A percentile compares a stretch with the other conserved stretches of the same genome.
These are phyloP conservation scores for Zeus faber DNA, from an alignment of 2,113 vertebrate genomes.

Conservation along the genomic window DNA sequence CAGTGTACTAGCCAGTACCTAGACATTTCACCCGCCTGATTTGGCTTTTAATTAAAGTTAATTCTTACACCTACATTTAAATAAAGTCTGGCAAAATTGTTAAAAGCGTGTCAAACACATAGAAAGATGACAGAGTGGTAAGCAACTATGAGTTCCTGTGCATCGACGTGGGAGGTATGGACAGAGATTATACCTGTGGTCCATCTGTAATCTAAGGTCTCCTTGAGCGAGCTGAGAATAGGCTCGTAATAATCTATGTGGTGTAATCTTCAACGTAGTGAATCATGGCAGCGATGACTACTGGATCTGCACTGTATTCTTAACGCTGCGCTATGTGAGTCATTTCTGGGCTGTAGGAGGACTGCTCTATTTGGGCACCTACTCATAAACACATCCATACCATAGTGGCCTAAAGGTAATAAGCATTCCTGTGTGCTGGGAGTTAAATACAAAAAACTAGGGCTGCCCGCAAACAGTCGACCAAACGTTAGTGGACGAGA, in stretches of 20 bases:
- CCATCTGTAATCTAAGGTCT: slow-evolving; percentile 40
- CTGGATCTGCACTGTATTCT: slow-evolving; percentile 20
- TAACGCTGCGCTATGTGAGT: slow-evolving; percentile 43
- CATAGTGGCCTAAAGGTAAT: slow-evolving; percentile 4
- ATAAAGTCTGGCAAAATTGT: too few relatives aligned
- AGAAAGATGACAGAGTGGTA: too few relatives aligned
- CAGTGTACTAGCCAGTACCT: too few relatives aligned
- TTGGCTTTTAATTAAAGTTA: too few relatives aligned
- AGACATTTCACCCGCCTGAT: too few relatives aligned
- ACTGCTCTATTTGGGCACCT: slow-evolving; percentile 9
- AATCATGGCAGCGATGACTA: slow-evolving; percentile 37
- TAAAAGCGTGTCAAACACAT: too few relatives aligned
- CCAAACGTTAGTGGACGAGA: too few relatives aligned
- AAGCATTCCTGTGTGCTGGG: background rate
- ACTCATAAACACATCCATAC: slow-evolving; percentile 15
- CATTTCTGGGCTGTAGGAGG: slow-evolving; percentile 41
- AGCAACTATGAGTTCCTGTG: too few relatives aligned
- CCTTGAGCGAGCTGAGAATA: slow-evolving; percentile 43
- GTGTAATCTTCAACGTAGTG: slow-evolving; percentile 42
- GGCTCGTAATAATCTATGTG: slow-evolving; percentile 17
- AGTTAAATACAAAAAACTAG: background rate
- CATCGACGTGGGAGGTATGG: slow-evolving; percentile 10
- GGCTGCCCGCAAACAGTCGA: too few relatives aligned
- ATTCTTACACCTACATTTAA: too few relatives aligned
- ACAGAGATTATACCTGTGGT: slow-evolving; percentile 22